Evolutionary conservation across 2,797 vertebrate genomes (phyloP).

Genomic region (Scolopax rusticola): DNA sequence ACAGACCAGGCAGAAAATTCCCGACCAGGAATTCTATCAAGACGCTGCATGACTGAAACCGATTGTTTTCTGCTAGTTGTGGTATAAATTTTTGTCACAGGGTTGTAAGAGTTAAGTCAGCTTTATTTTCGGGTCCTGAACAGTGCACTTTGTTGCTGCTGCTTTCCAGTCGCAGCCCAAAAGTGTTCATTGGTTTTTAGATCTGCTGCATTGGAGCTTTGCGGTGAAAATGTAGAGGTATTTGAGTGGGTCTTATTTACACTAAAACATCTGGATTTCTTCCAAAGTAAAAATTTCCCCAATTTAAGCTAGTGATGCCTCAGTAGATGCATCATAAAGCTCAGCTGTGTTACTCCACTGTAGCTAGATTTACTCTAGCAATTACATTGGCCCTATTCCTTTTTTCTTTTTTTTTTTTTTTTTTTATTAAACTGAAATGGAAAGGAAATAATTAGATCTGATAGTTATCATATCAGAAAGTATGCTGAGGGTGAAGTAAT

Average conservation of each 20-base stretch:
- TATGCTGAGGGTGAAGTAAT: constrained; percentile 66
- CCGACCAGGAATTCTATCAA: background rate
- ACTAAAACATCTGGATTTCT: background rate
- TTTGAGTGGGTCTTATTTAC: background rate
- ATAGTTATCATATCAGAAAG: constrained; percentile 45
- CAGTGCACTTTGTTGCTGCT: background rate
- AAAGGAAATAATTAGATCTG: constrained; percentile 68
- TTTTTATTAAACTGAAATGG: constrained; percentile 46
- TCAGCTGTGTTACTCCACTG: constrained; percentile 27
- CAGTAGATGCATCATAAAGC: constrained; percentile 11
- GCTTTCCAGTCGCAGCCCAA: background rate
- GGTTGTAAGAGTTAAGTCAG: background rate
- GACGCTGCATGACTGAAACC: background rate
- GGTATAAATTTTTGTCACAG: background rate
- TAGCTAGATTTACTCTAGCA: constrained; percentile 37
- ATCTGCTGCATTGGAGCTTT: background rate
- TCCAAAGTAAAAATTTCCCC: background rate
- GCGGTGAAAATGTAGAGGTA: background rate
- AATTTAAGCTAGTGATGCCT: background rate
- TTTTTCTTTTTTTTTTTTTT: background rate
- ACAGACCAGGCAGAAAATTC: background rate
- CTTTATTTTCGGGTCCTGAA: background rate
- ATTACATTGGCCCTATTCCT: constrained; percentile 26
- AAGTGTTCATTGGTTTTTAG: background rate
- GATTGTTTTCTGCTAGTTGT: background rate